Base-by-base conservation (phyloP, 2,888 invertebrate genomes). In the Sphaerophoria rueppellii region DNA sequence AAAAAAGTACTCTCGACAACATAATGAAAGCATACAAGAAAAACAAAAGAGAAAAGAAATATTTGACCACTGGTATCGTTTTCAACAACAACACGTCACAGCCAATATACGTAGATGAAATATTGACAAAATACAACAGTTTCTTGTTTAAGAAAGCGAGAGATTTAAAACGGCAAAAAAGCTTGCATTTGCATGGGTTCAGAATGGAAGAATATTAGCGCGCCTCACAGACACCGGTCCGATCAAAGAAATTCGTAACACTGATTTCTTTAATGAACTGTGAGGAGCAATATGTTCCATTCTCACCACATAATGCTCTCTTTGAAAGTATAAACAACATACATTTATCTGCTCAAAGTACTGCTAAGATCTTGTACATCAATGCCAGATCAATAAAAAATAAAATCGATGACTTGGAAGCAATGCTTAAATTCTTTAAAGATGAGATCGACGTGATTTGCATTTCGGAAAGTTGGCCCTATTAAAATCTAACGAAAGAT, bases 121-220 rank as follows among this genome's bases (percentile, higher is more conserved):
- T n/a, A n/a, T n/a, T 52, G 6, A 52, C 52, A 52, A 52, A 16
- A 52, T 52, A 52, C 48, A 48, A 48, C n/a, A n/a, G n/a, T 48
- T 48, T n/a, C 48, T 48, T 48, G 54, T n/a, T n/a, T n/a, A n/a
- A n/a, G n/a, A n/a, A n/a, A n/a, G n/a, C n/a, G n/a, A n/a, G n/a
- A 54, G 54, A 54, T 9, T 32, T 54, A 6, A 54, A 54, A 24
- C 54, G 54, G 24, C 54, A 54, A 54, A 54, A 54, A n/a, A n/a
- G n/a, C n/a, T n/a, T n/a, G 12, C 34, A n/a, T n/a, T 52, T 52
- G 24, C 52, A 6, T 52, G 52, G 52, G 54, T 54, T 32, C 32
- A 34, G 54, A 54, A 54, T 54, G 54, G 34, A 54, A 54, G 54
- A 54, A 54, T 54, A 32, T 54, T 54, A 54, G 54, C 54, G 54